Evolutionary conservation across 2,113 vertebrate genomes (phyloP).

Genomic region (Phaethon lepturus): DNA sequence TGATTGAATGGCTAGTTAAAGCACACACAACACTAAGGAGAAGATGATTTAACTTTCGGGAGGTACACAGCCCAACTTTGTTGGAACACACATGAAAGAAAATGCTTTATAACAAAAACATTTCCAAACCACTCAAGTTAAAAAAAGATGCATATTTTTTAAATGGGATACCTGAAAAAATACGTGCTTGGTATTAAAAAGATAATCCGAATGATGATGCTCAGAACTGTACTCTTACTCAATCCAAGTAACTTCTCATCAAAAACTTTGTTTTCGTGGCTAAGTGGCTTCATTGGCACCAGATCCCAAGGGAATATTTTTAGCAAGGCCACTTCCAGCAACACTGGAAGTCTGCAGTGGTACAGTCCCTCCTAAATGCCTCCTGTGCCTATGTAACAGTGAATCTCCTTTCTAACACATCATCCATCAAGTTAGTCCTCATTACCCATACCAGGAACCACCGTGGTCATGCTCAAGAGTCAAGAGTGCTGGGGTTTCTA

Average conservation of each 20-base stretch:
- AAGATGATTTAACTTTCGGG: not conserved
- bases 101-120: not conserved
- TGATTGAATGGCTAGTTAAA: not conserved
- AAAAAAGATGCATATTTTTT: not conserved
- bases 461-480: accelerated
- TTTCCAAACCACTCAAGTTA: not conserved
- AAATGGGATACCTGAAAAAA: not conserved
- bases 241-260: not conserved
- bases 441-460: not conserved
- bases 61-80: not conserved
- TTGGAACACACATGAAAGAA: not conserved
- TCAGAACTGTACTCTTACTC: not conserved
- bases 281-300: not conserved
- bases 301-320: not conserved
- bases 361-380: accelerated
- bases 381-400: accelerated
- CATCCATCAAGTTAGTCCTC: not conserved
- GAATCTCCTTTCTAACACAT: not conserved
- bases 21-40: not conserved
- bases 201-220: not conserved
- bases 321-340: not conserved
- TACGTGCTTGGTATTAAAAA: not conserved
- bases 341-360: not conserved
- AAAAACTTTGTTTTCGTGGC: not conserved
- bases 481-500: not conserved